A percentile compares a stretch with the other conserved stretches of the same genome.
These are phyloP conservation scores for Antrozous pallidus DNA, from an alignment of 2,797 vertebrate species.

Conservation along the genomic window DNA sequence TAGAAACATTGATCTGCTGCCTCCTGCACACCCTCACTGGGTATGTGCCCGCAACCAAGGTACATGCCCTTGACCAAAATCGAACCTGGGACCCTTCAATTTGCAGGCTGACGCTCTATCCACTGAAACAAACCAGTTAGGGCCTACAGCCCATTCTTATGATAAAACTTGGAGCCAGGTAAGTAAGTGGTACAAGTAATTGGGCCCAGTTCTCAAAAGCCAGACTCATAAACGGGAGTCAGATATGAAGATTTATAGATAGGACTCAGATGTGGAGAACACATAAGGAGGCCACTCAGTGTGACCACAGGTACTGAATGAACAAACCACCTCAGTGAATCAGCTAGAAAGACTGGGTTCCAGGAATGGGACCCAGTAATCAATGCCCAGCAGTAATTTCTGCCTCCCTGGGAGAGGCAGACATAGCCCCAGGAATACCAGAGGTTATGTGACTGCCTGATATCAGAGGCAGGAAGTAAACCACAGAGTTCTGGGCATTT, in stretches of 20 bases:
- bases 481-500: neutral
- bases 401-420: neutral
- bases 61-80: too few species aligned
- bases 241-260: neutral
- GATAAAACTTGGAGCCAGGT: slow-evolving; percentile 59
- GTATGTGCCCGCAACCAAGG: too few species aligned
- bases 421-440: neutral
- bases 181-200: slow-evolving; percentile 51
- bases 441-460: neutral
- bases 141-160: slow-evolving; percentile 32
- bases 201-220: slow-evolving; percentile 45
- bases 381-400: neutral
- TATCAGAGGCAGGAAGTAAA: slow-evolving; percentile 3
- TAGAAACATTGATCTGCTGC: too few species aligned
- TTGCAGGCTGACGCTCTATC: too few species aligned
- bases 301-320: neutral
- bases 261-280: neutral
- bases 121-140: too few species aligned
- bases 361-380: neutral
- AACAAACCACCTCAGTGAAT: neutral
- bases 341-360: neutral
- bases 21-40: too few species aligned
- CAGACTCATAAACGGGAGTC: neutral
- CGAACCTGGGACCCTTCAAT: too few species aligned
- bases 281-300: neutral